Evolutionary conservation across 2,888 invertebrate genomes (phyloP), one percentile per base, ranked within the genome.

Genomic region (Clistopyga incitator): DNA sequence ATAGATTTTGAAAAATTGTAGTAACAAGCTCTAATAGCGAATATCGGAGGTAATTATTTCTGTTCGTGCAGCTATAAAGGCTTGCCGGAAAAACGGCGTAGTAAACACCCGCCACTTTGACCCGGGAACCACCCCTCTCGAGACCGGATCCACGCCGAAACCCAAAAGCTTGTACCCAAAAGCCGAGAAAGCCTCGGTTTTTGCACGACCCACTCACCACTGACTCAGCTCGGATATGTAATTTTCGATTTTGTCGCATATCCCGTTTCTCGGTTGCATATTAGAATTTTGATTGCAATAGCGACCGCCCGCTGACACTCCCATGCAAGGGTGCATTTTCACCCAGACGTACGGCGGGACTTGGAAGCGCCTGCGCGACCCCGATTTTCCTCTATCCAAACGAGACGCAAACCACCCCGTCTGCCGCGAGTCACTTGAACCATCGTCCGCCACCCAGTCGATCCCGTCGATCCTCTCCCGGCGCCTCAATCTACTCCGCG

Each of bases 211-310:
- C 67, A 91, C 94, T 94, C 94, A 95, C 96, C 96, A 96, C 95
- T 95, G 95, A 93, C 96, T 95, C 81, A 96, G 94, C 91, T 96
- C 96, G 79, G 95, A 95, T 91, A 96, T 94, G 93, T 95, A 96
- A 90, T 94, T 93, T 90, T 96, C 96, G 87, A 96, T 94, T 94
- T 95, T 95, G 92, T 96, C 95, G 94, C 96, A 95, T 92, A 95
- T 94, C 91, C 94, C 95, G 80, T 89, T 91, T 84, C 90, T 89
- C 78, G 91, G 89, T 88, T 91, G 92, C 90, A 92, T 91, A 85
- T 88, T 88, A 77, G 88, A 84, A 87, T 90, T 92, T 88, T 90
- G 90, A 87, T 88, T 87, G 81, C 87, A 88, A 87, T 88, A 90
- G 87, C 91, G 92, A 86, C 90, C 90, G 88, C 89, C 88, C 87